Evolutionary conservation across 2,888 invertebrate species (phyloP).

Genomic region (Serrognathus titanus): DNA sequence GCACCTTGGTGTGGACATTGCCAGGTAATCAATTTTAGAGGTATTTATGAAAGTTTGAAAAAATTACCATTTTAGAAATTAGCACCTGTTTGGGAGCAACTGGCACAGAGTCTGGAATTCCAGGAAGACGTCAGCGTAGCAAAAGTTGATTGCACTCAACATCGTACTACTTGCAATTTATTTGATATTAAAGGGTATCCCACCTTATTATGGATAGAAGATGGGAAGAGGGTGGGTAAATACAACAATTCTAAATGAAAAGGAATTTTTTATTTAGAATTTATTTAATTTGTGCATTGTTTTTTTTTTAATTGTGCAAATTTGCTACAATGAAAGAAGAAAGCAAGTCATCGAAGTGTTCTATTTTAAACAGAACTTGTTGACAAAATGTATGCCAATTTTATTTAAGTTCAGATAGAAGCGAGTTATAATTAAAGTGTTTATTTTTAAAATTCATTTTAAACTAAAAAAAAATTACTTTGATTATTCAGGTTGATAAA

Average conservation of each 20-base stretch:
- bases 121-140: conserved; percentile 69
- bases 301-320: background rate
- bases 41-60: background rate
- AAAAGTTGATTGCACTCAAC: conserved; percentile 82
- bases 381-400: background rate
- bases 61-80: conserved; percentile 56
- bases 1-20: conserved; percentile 91
- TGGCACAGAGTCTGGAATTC: conserved; percentile 67
- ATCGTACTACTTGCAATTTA: conserved; percentile 69
- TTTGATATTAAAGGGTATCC: conserved; percentile 87
- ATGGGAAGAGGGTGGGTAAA: conserved; percentile 71
- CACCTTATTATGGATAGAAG: conserved; percentile 80
- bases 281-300: too few species aligned
- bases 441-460: background rate
- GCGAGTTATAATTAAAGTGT: background rate
- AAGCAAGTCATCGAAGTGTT: background rate
- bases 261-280: too few species aligned
- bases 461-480: background rate
- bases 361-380: background rate
- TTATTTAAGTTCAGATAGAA: background rate
- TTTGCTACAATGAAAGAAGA: background rate
- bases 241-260: background rate
- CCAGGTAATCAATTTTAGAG: conserved; percentile 54
- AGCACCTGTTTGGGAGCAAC: conserved; percentile 80
- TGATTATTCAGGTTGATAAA: conserved; percentile 62